Base-by-base conservation (phyloP, 2,797 vertebrate genomes). In the Pangasius larnaudii region DNA sequence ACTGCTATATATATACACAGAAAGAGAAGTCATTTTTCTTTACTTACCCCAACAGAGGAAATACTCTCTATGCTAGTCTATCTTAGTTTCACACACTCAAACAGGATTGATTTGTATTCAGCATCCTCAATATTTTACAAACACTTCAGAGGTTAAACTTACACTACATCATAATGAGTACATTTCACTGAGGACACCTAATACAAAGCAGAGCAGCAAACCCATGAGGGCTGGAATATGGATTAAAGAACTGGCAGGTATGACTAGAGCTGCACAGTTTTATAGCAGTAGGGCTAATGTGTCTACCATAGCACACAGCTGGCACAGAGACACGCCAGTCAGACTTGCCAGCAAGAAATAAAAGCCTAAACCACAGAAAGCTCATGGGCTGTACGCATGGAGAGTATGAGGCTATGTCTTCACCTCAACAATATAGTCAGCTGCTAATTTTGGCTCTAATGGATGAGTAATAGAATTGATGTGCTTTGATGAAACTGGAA, bases 1-100 rank as follows among this genome's bases (percentile, higher is more conserved):
- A 97, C 97, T 98, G 91, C 89, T 91, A 84, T 65, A 88, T 65
- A 88, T 18, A 87, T 5, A 74, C 9, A 82, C 24, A 89, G 18
- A 65, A 11, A 51, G 13, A 88, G 8, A 61, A 19, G 53, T 85
- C 63, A 10, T 27, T 39, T 65, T 65, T 78, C 18, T 53, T 78
- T 72, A 9, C 14, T 61, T 36, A 72, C n/a, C 30, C 46, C 11
- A 24, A 7, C 5, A 59, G 14, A 63, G 7, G 24, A 27, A 63
- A n/a, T 24, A 19, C 14, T 65, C 33, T 77, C 33, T 8, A 11
- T 8, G 30, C 72, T 24, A 49, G 18, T 14, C 6, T 67, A n/a
- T 36, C 36, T 49, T 19, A 82, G 13, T 3, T 42, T 77, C 71
- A 84, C 33, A 85, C 49, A 77, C 49, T 53, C 49, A 42, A 77